Conservation (phyloP, 1,140 invertebrate species). For the Teleogryllus occipitalis region DNA sequence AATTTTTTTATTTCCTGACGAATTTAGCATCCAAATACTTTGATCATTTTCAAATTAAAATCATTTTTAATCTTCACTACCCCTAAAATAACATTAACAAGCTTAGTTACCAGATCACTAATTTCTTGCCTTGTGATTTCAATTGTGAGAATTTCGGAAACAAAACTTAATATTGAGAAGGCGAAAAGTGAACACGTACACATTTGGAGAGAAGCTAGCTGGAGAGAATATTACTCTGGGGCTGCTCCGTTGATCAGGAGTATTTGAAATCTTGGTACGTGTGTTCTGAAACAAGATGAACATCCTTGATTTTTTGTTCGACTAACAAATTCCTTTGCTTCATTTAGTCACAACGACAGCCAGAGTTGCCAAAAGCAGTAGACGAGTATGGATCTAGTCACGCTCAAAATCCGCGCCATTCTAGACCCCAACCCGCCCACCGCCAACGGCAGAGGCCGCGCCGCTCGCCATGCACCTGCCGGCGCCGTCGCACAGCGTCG, state of each 20-base stretch:
- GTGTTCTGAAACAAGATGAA: not conserved
- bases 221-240: constrained; percentile 24
- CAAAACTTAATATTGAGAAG: too few relatives aligned
- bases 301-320: not conserved
- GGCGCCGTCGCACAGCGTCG: not conserved
- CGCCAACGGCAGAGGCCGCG: not conserved
- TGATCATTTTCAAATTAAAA: too few relatives aligned
- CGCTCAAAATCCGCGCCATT: constrained; percentile 10
- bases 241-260: constrained; percentile 7
- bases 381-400: constrained; percentile 29
- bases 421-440: constrained; percentile 24
- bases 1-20: not conserved
- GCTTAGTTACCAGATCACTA: too few relatives aligned
- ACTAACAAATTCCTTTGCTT: too few relatives aligned
- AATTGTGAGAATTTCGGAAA: too few relatives aligned
- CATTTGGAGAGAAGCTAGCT: constrained; percentile 24
- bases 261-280: not conserved
- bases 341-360: not conserved
- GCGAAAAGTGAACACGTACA: constrained; percentile 22
- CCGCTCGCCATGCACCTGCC: not conserved
- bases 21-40: too few relatives aligned
- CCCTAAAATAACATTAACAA: too few relatives aligned
- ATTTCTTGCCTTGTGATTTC: too few relatives aligned
- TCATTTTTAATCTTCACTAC: too few relatives aligned
- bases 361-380: constrained; percentile 16